Evolutionary conservation across 2,113 vertebrate genomes (phyloP).

Genomic region (Lampris megalopsis): DNA sequence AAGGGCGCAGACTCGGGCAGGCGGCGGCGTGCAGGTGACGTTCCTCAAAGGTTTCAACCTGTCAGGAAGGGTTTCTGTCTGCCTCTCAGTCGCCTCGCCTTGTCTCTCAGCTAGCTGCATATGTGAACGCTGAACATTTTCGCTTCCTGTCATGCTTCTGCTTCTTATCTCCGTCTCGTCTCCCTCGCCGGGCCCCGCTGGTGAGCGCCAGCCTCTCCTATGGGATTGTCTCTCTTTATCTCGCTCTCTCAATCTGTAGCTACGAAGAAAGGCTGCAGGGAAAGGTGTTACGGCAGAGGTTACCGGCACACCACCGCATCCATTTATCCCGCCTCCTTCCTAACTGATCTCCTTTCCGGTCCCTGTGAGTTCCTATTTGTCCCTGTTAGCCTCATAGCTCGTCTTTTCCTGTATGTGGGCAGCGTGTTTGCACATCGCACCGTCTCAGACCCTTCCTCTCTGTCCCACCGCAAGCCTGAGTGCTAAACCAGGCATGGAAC

Average conservation of each 20-base stretch:
- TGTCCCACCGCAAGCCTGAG: not conserved
- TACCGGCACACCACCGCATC: conserved; percentile 16
- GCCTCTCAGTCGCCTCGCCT: conserved; percentile 52
- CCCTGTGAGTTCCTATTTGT: conserved; percentile 22
- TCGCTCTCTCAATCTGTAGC: conserved; percentile 42
- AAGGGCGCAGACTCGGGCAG: conserved; percentile 52
- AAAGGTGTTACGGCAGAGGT: conserved; percentile 56
- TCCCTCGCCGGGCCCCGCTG: conserved; percentile 34
- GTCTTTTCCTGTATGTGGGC: conserved; percentile 18
- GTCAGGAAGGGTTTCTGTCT: conserved; percentile 67
- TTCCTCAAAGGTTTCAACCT: conserved; percentile 64
- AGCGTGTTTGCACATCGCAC: not conserved
- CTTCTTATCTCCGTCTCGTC: conserved; percentile 62
- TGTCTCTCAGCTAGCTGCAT: conserved; percentile 31
- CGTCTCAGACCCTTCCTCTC: not conserved
- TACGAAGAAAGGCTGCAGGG: conserved; percentile 29
- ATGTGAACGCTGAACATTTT: conserved; percentile 33
- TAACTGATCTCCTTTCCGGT: conserved; percentile 24
- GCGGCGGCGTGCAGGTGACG: conserved; percentile 20
- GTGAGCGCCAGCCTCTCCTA: conserved; percentile 47
- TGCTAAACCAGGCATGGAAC: conserved; percentile 29
- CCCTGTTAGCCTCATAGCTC: conserved; percentile 22
- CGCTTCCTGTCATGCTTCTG: conserved; percentile 27
- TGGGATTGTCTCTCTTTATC: conserved; percentile 59
- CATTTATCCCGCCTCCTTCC: conserved; percentile 23